Evolutionary conservation across 35 echinoderm and acorn worm genomes (phyloP).

Genomic region (Anneissia japonica): DNA sequence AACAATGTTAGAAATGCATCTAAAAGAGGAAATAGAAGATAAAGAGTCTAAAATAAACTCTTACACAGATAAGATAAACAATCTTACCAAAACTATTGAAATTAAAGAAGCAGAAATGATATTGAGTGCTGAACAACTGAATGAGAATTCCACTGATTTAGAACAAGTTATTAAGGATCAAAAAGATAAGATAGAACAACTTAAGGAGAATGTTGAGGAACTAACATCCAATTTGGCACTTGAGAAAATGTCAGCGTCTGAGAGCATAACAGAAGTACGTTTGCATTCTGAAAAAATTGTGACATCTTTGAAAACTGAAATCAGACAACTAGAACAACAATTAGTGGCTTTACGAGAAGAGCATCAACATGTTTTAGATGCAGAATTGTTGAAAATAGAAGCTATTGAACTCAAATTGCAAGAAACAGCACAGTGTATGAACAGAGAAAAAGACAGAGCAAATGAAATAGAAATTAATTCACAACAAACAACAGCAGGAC

Average conservation of each 20-base stretch:
- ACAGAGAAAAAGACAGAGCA: neutral
- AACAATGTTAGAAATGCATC: neutral
- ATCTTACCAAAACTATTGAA: neutral
- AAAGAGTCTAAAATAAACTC: neutral
- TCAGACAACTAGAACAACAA: neutral
- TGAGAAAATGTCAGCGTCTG: neutral
- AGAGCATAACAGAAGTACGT: neutral
- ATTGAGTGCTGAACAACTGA: neutral
- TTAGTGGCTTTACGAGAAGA: neutral
- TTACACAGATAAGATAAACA: neutral
- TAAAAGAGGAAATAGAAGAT: neutral
- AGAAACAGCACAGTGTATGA: neutral
- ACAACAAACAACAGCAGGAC: neutral
- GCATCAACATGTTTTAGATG: neutral
- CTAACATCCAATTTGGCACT: neutral
- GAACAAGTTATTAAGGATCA: constrained; percentile 15
- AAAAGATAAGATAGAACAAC: neutral
- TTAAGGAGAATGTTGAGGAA: neutral
- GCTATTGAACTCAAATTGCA: constrained; percentile 1
- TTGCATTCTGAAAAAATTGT: neutral
- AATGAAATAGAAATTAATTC: neutral
- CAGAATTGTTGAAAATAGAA: neutral
- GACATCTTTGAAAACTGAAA: constrained; percentile 16
- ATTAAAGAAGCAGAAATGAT: neutral
- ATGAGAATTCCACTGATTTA: neutral